A percentile compares a stretch with the other conserved stretches of the same genome.
Conservation (phyloP, 2,797 vertebrate species). For the Liasis olivaceus region DNA sequence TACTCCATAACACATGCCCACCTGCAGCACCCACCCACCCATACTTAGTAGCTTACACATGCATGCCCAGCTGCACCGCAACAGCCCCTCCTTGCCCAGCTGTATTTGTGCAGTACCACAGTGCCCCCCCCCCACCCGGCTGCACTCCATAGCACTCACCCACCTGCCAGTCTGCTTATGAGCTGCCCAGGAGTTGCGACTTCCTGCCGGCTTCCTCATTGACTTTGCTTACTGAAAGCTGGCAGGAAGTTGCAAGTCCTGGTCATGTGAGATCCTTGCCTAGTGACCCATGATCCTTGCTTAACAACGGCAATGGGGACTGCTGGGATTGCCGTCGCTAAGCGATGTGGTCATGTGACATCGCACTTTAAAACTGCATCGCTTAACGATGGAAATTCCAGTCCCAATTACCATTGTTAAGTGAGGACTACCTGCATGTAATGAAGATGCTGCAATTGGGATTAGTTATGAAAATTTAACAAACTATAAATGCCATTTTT, state of each 20-base stretch:
- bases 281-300: background rate
- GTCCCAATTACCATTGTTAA: background rate
- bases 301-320: background rate
- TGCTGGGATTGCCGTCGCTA: background rate
- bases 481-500: background rate
- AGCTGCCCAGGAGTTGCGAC: background rate
- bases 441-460: background rate
- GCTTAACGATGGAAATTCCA: background rate
- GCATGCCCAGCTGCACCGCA: background rate
- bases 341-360: background rate
- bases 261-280: no score
- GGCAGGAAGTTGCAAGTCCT: background rate
- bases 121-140: no score
- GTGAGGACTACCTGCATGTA: background rate
- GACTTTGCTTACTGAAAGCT: background rate
- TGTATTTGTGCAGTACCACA: no score
- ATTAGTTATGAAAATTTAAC: background rate
- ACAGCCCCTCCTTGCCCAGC: background rate
- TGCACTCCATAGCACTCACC: background rate
- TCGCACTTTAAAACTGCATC: background rate
- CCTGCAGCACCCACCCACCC: background rate
- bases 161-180: background rate
- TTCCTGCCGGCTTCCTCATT: background rate
- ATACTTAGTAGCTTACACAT: accelerated
- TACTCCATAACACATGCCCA: background rate